phyloP scores from a whole-genome alignment of 2,888 invertebrate species.

The Rhamnusium bicolor region DNA sequence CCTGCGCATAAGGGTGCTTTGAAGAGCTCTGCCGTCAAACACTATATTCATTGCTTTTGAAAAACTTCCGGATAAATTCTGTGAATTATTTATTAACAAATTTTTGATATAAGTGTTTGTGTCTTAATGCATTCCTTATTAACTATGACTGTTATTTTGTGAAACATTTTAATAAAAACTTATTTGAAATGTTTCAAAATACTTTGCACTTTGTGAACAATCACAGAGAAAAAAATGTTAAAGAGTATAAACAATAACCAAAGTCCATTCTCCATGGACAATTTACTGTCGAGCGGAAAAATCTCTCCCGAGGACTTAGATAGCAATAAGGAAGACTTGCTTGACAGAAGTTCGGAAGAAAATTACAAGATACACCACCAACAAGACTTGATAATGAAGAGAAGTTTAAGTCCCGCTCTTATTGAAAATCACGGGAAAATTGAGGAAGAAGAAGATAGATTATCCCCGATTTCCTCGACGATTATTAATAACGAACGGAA shows the following conservation, averaged over 20 bases:
- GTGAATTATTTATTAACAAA: slow-evolving; percentile 19
- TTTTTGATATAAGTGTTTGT: background rate
- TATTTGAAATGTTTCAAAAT: slow-evolving; percentile 65
- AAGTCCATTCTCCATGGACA: slow-evolving; percentile 70
- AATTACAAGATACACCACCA: slow-evolving; percentile 48
- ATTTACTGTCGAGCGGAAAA: slow-evolving; percentile 66
- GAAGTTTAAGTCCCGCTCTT: slow-evolving; percentile 49
- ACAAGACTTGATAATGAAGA: slow-evolving; percentile 40
- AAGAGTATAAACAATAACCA: slow-evolving; percentile 67
- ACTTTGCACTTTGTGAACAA: slow-evolving; percentile 63
- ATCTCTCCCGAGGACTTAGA: slow-evolving; percentile 64
- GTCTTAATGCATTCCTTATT: background rate
- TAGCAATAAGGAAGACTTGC: slow-evolving; percentile 45
- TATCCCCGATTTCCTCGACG: slow-evolving; percentile 57
- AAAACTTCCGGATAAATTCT: slow-evolving; percentile 22
- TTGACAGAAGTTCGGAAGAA: slow-evolving; percentile 45
- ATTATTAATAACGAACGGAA: slow-evolving; percentile 55
- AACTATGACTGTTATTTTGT: slow-evolving; percentile 5
- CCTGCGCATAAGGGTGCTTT: slow-evolving; percentile 47
- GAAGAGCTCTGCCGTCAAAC: slow-evolving; percentile 36
- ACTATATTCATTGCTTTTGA: slow-evolving; percentile 39
- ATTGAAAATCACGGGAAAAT: slow-evolving; percentile 53
- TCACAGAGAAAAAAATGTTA: slow-evolving; percentile 67
- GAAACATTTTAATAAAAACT: background rate
- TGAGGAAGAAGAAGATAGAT: slow-evolving; percentile 60